phyloP scores from a whole-genome alignment of 2,888 invertebrate species.

The Tholera decimalis region DNA sequence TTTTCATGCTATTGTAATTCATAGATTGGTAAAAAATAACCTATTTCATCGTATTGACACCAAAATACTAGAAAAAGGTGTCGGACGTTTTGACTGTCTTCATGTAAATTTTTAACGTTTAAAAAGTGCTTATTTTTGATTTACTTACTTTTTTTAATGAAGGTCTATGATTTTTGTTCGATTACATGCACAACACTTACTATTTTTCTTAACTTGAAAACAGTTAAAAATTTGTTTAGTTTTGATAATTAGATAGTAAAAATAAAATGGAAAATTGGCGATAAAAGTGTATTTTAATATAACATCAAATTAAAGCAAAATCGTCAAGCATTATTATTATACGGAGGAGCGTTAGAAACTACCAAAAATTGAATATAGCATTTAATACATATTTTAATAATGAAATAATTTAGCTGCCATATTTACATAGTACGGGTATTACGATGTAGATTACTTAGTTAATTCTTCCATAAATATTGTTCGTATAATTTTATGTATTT shows the following conservation, averaged over 20 bases:
- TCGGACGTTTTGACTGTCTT: no score
- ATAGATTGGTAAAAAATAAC: no score
- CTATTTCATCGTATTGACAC: no score
- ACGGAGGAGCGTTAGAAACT: constrained; percentile 15
- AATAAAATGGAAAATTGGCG: no score
- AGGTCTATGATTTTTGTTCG: no score
- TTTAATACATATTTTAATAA: constrained; percentile 25
- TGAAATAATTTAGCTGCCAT: constrained; percentile 62
- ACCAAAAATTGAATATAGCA: constrained; percentile 42
- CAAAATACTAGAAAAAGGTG: no score
- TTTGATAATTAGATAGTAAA: no score
- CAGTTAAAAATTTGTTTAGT: no score
- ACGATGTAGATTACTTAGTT: constrained; percentile 60
- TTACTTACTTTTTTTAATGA: no score
- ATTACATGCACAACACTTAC: no score
- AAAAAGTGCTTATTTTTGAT: no score
- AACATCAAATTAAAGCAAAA: constrained; percentile 15
- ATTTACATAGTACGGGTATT: constrained; percentile 73
- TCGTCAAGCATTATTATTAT: constrained; percentile 14
- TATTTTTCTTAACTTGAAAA: no score
- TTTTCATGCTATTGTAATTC: constrained; percentile 1
- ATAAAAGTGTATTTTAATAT: neutral
- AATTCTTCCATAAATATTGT: constrained; percentile 55
- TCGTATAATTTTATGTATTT: constrained; percentile 46
- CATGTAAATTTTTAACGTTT: neutral